Conservation (phyloP, 2,113 vertebrate species). For the Gila orcuttii region DNA sequence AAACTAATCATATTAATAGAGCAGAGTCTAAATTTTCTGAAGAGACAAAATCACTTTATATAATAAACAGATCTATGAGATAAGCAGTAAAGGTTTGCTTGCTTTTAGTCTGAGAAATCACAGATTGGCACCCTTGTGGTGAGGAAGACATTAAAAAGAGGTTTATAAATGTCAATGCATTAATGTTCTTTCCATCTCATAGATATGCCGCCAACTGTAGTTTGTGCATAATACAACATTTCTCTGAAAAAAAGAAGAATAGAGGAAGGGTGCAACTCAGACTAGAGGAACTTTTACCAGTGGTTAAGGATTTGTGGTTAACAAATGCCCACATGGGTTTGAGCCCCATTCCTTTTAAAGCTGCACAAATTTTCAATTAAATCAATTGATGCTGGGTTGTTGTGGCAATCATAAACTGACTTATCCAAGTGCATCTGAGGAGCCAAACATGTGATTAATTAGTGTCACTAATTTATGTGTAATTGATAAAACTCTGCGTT, state of each 20-base stretch:
- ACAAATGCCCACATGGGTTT: not conserved
- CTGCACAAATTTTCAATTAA: not conserved
- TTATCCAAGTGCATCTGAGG: not conserved
- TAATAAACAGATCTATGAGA: not conserved
- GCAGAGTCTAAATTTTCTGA: too few species aligned
- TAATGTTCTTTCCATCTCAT: not conserved
- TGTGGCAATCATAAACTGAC: not conserved
- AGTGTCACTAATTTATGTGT: not conserved
- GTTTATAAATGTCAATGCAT: not conserved
- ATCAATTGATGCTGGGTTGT: not conserved
- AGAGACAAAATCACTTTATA: too few species aligned
- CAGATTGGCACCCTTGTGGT: not conserved
- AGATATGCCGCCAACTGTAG: not conserved
- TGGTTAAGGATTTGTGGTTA: not conserved
- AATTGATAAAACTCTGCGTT: not conserved
- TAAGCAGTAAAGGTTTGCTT: not conserved
- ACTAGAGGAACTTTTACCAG: not conserved
- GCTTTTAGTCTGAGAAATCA: constrained; percentile 1
- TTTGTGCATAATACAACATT: too few species aligned
- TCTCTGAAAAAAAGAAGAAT: too few species aligned
- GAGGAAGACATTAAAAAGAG: not conserved
- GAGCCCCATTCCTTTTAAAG: not conserved
- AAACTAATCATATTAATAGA: too few species aligned
- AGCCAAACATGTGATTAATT: not conserved
- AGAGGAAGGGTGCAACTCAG: too few species aligned